Conservation (phyloP, 2,113 vertebrate genomes). For the Addax nasomaculatus region DNA sequence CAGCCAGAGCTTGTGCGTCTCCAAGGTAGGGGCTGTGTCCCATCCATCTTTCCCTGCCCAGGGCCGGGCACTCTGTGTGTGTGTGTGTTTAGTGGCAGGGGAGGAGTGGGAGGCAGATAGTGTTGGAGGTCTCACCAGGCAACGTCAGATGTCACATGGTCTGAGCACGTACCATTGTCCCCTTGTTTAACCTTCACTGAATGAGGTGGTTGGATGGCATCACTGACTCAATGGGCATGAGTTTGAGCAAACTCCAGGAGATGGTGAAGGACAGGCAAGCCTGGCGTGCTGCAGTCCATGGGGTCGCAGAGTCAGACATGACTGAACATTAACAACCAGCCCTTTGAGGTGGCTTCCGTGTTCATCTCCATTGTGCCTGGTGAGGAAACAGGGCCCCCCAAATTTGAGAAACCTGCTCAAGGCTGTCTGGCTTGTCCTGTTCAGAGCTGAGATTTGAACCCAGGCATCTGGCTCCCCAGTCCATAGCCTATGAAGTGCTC, state of each 20-base stretch:
- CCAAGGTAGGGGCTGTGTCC: neutral
- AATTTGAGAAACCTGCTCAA: too few species aligned
- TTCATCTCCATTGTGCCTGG: neutral
- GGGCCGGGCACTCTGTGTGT: accelerated
- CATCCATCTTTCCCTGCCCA: neutral
- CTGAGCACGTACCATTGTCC: too few species aligned
- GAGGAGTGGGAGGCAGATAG: too few species aligned
- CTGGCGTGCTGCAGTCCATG: neutral
- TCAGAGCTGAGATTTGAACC: neutral
- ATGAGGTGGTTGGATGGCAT: neutral
- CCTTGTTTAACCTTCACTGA: neutral
- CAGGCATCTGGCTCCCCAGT: neutral
- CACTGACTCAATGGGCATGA: neutral
- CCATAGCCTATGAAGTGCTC: neutral
- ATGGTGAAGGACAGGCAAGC: neutral
- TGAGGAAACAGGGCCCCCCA: neutral
- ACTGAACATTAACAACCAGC: neutral
- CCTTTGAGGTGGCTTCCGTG: neutral
- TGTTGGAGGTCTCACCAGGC: accelerated
- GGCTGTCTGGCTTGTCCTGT: neutral
- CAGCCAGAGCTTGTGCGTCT: neutral
- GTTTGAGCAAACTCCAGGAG: neutral
- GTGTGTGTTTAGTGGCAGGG: too few species aligned
- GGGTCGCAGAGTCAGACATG: neutral
- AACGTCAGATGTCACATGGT: accelerated